Conservation (phyloP, 2,113 vertebrate genomes). For the Ariopsis seemanni region DNA sequence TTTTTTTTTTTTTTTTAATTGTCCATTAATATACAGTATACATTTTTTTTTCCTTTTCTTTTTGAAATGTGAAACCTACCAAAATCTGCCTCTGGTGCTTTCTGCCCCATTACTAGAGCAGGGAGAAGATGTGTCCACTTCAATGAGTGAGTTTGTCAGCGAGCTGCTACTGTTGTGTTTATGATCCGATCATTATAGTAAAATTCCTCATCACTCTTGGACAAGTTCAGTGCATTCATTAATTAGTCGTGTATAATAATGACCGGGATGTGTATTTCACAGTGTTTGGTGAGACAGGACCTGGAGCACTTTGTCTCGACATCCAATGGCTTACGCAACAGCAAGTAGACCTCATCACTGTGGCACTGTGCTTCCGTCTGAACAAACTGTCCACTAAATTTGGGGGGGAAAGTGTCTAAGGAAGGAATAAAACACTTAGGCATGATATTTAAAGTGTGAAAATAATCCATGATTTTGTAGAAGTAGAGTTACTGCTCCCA, state of each 20-base stretch:
- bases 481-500: neutral
- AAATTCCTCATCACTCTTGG: neutral
- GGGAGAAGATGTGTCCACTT: neutral
- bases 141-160: neutral
- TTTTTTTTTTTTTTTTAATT: neutral
- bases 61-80: slow-evolving; percentile 24
- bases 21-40: too few species aligned
- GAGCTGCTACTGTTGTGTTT: neutral
- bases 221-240: neutral
- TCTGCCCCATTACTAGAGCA: slow-evolving; percentile 34
- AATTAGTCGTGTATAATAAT: slow-evolving; percentile 15
- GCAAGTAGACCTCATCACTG: slow-evolving; percentile 48
- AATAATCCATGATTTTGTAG: neutral
- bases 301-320: neutral
- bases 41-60: neutral
- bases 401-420: slow-evolving; percentile 56
- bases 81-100: slow-evolving; percentile 58
- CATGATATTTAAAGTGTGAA: neutral
- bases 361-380: slow-evolving; percentile 60
- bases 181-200: neutral
- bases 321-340: slow-evolving; percentile 1
- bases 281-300: neutral
- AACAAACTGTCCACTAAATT: slow-evolving; percentile 58
- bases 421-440: slow-evolving; percentile 45
- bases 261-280: neutral